These are phyloP conservation scores for Cyanoramphus novaezelandiae DNA, from an alignment of 2,113 vertebrate species.

Conservation along the genomic window DNA sequence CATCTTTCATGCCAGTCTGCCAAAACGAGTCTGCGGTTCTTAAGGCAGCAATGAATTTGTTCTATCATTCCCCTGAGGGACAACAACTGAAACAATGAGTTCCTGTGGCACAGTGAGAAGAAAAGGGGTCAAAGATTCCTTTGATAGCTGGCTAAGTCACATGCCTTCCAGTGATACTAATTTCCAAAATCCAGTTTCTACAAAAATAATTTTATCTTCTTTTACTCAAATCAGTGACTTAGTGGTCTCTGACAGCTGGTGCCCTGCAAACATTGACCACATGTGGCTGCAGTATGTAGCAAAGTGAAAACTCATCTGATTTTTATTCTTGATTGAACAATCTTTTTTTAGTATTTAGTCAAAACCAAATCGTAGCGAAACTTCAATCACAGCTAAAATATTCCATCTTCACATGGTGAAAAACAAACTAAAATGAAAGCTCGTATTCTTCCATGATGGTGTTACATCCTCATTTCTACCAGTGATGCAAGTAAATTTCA, in stretches of 20 bases:
- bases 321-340: neutral
- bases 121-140: neutral
- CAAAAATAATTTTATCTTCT: neutral
- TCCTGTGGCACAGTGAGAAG: neutral
- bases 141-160: neutral
- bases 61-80: neutral
- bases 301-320: neutral
- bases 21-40: neutral
- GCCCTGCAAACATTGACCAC: fast-evolving
- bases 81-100: neutral
- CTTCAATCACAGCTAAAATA: neutral
- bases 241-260: neutral
- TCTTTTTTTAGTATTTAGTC: neutral
- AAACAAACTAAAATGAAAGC: neutral
- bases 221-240: neutral
- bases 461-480: neutral
- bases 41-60: neutral
- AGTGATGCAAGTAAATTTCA: neutral
- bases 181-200: neutral
- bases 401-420: neutral
- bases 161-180: neutral
- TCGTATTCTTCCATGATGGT: neutral
- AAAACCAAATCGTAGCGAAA: neutral
- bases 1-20: neutral
- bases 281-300: neutral